Percentiles rank a stretch among this genome's conserved stretches.
phyloP scores from a whole-genome alignment of 2,888 invertebrate genomes.

The Criorhina ranunculi region DNA sequence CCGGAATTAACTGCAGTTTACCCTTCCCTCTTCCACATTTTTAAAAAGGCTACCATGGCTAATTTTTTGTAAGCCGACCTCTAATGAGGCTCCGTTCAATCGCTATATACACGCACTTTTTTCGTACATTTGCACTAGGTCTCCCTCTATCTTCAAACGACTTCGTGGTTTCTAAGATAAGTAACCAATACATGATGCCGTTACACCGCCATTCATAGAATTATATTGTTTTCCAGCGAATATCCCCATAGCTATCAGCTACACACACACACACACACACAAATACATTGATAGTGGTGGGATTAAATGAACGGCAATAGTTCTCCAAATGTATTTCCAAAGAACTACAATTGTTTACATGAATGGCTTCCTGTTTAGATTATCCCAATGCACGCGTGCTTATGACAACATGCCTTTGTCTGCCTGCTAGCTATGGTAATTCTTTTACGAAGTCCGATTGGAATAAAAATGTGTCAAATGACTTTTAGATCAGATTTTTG shows the following conservation, averaged over 20 bases:
- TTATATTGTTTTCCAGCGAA: conserved; percentile 12
- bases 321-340: background rate
- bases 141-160: too few species aligned
- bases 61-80: too few species aligned
- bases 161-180: too few species aligned
- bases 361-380: conserved; percentile 13
- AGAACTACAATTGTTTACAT: background rate
- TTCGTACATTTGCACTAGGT: too few species aligned
- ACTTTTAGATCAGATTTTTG: conserved; percentile 2
- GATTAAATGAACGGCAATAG: background rate
- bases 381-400: background rate
- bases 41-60: too few species aligned
- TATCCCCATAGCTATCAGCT: conserved; percentile 14
- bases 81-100: too few species aligned
- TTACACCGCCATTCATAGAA: conserved; percentile 15
- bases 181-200: too few species aligned
- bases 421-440: background rate
- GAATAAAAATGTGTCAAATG: background rate
- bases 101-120: too few species aligned
- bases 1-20: too few species aligned
- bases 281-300: background rate
- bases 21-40: too few species aligned
- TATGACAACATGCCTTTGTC: background rate
- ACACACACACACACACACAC: too few species aligned
- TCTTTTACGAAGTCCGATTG: background rate